A percentile compares a stretch with the other conserved stretches of the same genome.
These are phyloP conservation scores for Trialeurodes vaporariorum DNA, from an alignment of 1,140 invertebrate species.

Conservation along the genomic window DNA sequence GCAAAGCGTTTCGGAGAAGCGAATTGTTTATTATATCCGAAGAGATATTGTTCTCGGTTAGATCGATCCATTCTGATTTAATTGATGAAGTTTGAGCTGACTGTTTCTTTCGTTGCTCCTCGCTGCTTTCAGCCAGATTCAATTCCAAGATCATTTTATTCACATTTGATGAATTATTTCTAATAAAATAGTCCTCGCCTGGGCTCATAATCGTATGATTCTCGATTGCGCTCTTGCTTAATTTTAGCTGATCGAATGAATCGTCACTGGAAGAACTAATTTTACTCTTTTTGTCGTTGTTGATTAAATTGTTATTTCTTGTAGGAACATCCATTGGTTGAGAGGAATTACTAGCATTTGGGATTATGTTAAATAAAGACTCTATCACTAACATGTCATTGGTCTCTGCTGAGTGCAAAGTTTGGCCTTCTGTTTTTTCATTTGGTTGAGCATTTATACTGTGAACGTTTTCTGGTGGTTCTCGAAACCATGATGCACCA, in stretches of 20 bases:
- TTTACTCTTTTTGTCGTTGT: constrained; percentile 7
- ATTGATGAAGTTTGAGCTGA: not conserved
- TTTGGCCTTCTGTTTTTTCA: not conserved
- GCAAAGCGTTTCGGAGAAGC: constrained; percentile 62
- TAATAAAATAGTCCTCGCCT: not conserved
- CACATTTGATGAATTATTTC: not conserved
- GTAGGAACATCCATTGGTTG: constrained; percentile 39
- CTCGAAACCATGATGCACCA: constrained; percentile 12
- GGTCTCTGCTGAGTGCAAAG: not conserved
- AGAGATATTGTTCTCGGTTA: not conserved
- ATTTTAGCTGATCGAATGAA: not conserved
- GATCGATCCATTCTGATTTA: not conserved
- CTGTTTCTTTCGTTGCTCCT: not conserved
- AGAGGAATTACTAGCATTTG: constrained; percentile 16
- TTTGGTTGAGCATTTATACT: not conserved
- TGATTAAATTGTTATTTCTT: constrained; percentile 37
- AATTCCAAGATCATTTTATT: not conserved
- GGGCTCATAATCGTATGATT: not conserved
- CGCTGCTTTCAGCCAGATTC: not conserved
- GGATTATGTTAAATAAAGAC: constrained; percentile 47
- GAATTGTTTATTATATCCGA: constrained; percentile 42
- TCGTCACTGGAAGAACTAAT: not conserved
- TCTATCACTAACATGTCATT: constrained; percentile 45
- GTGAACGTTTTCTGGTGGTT: constrained; percentile 10
- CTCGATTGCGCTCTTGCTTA: not conserved